Conservation (phyloP, 1,140 invertebrate genomes). For the Colletes latitarsis region DNA sequence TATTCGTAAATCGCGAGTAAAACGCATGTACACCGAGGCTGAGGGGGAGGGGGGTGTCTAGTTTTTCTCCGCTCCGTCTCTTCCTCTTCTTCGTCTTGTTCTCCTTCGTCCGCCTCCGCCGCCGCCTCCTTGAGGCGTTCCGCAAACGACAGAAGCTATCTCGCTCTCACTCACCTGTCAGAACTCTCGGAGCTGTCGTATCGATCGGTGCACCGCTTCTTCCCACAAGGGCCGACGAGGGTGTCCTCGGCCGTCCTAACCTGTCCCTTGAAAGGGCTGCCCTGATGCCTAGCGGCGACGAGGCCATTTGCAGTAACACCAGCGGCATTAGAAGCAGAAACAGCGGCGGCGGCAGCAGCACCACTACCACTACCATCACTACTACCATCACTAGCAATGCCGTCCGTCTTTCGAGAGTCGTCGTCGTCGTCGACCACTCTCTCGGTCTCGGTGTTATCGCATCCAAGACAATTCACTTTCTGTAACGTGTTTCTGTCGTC, state of each 20-base stretch:
- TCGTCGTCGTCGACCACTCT: neutral
- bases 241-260: slow-evolving; percentile 72
- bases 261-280: slow-evolving; percentile 72
- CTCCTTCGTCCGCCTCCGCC: slow-evolving; percentile 1
- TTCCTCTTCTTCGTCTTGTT: slow-evolving; percentile 6
- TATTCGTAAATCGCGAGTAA: too few species aligned
- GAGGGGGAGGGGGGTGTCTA: neutral
- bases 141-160: slow-evolving; percentile 29
- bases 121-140: slow-evolving; percentile 23
- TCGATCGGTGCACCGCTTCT: slow-evolving; percentile 92
- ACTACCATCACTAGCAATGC: slow-evolving; percentile 30
- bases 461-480: slow-evolving; percentile 33
- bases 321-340: slow-evolving; percentile 33
- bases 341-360: slow-evolving; percentile 36
- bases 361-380: slow-evolving; percentile 24
- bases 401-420: slow-evolving; percentile 28
- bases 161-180: slow-evolving; percentile 87
- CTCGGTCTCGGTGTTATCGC: slow-evolving; percentile 12
- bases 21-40: too few species aligned
- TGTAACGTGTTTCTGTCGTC: slow-evolving; percentile 12
- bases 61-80: neutral
- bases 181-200: slow-evolving; percentile 94
- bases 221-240: slow-evolving; percentile 82
- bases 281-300: slow-evolving; percentile 61
- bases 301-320: slow-evolving; percentile 41